Conservation (phyloP, 2,888 invertebrate genomes). For the Philonicus albiceps region DNA sequence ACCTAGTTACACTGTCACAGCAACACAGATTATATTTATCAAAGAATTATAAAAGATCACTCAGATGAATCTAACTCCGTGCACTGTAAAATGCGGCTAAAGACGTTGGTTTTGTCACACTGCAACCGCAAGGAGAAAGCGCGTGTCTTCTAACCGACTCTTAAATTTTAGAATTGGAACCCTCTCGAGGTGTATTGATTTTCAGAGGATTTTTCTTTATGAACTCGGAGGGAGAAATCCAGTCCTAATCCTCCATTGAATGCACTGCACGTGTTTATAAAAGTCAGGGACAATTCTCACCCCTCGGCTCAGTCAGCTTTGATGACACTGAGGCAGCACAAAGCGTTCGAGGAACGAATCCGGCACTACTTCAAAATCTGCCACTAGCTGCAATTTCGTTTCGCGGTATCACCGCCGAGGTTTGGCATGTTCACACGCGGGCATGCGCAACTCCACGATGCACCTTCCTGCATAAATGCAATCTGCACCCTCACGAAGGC, state of each 20-base stretch:
- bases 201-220: neutral
- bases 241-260: neutral
- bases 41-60: neutral
- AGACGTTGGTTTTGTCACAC: neutral
- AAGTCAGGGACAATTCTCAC: neutral
- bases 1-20: neutral
- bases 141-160: neutral
- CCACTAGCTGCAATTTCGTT: conserved; percentile 12
- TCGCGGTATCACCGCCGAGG: neutral
- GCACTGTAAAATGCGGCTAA: neutral
- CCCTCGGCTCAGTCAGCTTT: neutral
- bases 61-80: neutral
- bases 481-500: neutral
- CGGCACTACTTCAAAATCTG: conserved; percentile 20
- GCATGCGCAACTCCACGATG: neutral
- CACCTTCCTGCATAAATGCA: neutral
- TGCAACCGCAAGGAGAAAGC: neutral
- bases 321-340: conserved; percentile 9
- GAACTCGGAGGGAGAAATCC: neutral
- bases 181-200: neutral
- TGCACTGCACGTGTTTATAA: conserved; percentile 1
- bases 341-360: neutral
- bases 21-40: neutral
- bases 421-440: neutral
- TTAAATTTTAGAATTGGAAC: neutral